These are phyloP conservation scores for Tipula unca DNA, from an alignment of 2,888 invertebrate species.

Conservation along the genomic window DNA sequence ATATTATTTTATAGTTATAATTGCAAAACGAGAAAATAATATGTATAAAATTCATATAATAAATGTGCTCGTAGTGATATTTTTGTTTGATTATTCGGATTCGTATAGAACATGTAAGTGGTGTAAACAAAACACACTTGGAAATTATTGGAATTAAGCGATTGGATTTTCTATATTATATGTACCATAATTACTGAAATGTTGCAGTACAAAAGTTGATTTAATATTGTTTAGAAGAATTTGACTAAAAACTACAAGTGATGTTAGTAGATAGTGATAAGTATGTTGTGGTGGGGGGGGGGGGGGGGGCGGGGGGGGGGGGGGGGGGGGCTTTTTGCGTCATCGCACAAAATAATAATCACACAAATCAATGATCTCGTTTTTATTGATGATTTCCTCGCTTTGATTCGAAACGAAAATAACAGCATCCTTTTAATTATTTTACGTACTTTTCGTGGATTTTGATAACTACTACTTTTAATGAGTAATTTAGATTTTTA, in stretches of 20 bases:
- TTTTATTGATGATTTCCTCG: not conserved
- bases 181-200: too few species aligned
- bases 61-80: not conserved
- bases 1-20: not conserved
- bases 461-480: not conserved
- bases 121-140: not conserved
- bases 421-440: not conserved
- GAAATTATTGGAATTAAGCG: not conserved
- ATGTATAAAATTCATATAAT: not conserved
- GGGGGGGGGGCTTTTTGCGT: too few species aligned
- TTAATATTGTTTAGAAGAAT: not conserved
- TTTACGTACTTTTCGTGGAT: not conserved
- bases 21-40: not conserved
- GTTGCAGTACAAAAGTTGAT: not conserved
- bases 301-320: too few species aligned
- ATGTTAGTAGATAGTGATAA: not conserved
- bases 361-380: not conserved
- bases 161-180: too few species aligned
- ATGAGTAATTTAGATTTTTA: not conserved
- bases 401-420: not conserved
- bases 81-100: not conserved
- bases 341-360: not conserved
- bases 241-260: not conserved
- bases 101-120: constrained; percentile 8
- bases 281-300: not conserved